These are phyloP conservation scores for Bathybates hornii DNA, from an alignment of 2,113 vertebrate genomes.

Conservation along the genomic window DNA sequence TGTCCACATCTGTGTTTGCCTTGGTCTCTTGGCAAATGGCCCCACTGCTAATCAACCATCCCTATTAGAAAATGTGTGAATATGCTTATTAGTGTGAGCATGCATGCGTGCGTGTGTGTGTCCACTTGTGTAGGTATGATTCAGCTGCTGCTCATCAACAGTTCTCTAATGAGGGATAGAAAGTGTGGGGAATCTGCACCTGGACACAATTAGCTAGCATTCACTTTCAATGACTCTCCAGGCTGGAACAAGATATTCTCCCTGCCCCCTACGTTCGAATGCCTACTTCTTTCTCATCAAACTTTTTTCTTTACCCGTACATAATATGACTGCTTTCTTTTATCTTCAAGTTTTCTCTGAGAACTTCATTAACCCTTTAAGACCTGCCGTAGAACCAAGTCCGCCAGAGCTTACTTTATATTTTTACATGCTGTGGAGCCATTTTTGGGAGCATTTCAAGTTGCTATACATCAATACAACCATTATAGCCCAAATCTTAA, in stretches of 20 bases:
- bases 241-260: not conserved
- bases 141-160: not conserved
- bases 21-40: not conserved
- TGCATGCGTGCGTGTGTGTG: not conserved
- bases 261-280: not conserved
- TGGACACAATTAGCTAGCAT: constrained; percentile 30
- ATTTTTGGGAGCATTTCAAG: too few relatives aligned
- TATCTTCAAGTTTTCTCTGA: not conserved
- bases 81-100: not conserved
- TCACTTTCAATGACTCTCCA: not conserved
- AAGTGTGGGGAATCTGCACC: constrained; percentile 18
- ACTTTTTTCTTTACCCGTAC: not conserved
- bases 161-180: constrained; percentile 6
- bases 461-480: too few relatives aligned
- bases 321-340: not conserved
- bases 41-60: not conserved
- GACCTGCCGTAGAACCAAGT: too few relatives aligned
- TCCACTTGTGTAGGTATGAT: not conserved
- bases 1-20: not conserved
- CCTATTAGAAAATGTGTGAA: not conserved
- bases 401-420: too few relatives aligned
- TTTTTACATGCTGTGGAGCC: too few relatives aligned
- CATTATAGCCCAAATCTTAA: too few relatives aligned
- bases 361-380: not conserved
- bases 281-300: not conserved